Conservation (phyloP, 2,888 invertebrate species). For the Harpagoxenus sublaevis region DNA sequence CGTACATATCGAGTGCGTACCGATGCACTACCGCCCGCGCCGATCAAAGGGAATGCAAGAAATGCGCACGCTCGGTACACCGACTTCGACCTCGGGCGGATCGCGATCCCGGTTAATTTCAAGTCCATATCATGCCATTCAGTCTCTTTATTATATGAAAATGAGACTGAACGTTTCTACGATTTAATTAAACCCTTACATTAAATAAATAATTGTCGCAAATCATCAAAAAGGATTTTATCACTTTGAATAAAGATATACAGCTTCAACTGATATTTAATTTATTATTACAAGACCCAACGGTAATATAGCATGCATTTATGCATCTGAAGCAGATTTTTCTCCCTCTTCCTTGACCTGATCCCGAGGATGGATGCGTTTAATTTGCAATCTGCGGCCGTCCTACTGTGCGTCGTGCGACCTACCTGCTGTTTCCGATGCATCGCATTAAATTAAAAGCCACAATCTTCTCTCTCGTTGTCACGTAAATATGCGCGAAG, state of each 20-base stretch:
- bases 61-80: slow-evolving; percentile 14
- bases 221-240: not conserved
- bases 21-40: slow-evolving; percentile 57
- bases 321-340: not conserved
- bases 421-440: slow-evolving; percentile 60
- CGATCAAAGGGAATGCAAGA: slow-evolving; percentile 66
- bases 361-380: not conserved
- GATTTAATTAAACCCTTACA: not conserved
- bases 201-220: not conserved
- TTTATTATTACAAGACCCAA: not conserved
- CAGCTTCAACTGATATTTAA: not conserved
- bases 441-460: slow-evolving; percentile 59
- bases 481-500: slow-evolving; percentile 57
- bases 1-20: slow-evolving; percentile 58
- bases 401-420: not conserved
- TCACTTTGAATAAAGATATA: not conserved
- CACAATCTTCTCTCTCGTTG: slow-evolving; percentile 54
- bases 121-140: not conserved
- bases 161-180: not conserved
- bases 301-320: not conserved
- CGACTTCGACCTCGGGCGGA: not conserved
- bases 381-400: slow-evolving; percentile 17
- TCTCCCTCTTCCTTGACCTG: not conserved
- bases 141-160: not conserved
- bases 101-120: not conserved